Conservation (phyloP, 2,888 invertebrate species). For the Autographa pulchrina region DNA sequence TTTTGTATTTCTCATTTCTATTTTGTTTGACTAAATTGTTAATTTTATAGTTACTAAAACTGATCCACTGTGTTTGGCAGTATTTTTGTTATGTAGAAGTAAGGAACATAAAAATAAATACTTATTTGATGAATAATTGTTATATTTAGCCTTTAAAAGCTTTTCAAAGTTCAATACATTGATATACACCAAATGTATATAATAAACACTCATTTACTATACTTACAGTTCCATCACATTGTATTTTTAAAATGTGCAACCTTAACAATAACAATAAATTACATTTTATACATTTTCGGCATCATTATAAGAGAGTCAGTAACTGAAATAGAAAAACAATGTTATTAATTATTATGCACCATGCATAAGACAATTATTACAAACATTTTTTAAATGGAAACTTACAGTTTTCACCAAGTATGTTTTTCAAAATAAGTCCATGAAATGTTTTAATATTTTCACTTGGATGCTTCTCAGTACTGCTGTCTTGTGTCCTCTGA, state of each 20-base stretch:
- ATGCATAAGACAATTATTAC: neutral
- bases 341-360: slow-evolving; percentile 9
- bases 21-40: slow-evolving; percentile 46
- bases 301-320: slow-evolving; percentile 88
- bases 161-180: slow-evolving; percentile 35
- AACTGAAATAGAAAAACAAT: slow-evolving; percentile 79
- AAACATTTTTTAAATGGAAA: slow-evolving; percentile 27
- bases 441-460: slow-evolving; percentile 76
- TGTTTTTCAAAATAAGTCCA: slow-evolving; percentile 83
- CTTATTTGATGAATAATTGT: slow-evolving; percentile 54
- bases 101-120: slow-evolving; percentile 55
- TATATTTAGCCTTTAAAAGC: slow-evolving; percentile 48
- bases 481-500: slow-evolving; percentile 75
- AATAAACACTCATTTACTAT: slow-evolving; percentile 44
- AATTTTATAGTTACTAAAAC: slow-evolving; percentile 44
- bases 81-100: slow-evolving; percentile 59
- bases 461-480: slow-evolving; percentile 60
- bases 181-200: slow-evolving; percentile 31
- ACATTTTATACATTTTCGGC: slow-evolving; percentile 86
- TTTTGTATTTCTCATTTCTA: slow-evolving; percentile 34
- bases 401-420: slow-evolving; percentile 88
- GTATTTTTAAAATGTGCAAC: slow-evolving; percentile 19
- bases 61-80: slow-evolving; percentile 32
- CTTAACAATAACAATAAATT: slow-evolving; percentile 40
- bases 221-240: slow-evolving; percentile 39